These are phyloP conservation scores for Emydoidea blandingii DNA, from an alignment of 2,797 vertebrate genomes.

Conservation along the genomic window DNA sequence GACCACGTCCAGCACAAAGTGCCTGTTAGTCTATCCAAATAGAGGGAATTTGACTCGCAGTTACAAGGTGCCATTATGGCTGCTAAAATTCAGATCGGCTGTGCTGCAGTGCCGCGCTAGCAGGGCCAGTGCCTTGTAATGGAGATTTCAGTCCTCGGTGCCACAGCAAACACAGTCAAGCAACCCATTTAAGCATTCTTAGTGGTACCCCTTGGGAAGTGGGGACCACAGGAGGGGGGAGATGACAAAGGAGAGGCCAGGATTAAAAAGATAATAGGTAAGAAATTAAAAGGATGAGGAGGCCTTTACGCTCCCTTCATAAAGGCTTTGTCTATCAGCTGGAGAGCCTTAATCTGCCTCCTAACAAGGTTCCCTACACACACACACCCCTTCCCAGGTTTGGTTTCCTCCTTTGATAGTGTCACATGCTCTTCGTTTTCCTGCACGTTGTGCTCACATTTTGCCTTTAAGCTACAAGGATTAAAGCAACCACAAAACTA, in stretches of 20 bases:
- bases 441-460: conserved; percentile 76
- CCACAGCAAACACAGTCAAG: neutral
- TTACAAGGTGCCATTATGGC: neutral
- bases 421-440: conserved; percentile 82
- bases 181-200: neutral
- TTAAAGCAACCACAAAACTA: conserved; percentile 81
- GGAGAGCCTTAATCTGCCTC: conserved; percentile 81
- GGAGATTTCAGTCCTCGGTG: neutral
- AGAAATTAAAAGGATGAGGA: conserved; percentile 67
- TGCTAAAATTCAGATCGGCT: neutral
- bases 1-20: conserved; percentile 33
- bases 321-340: conserved; percentile 80
- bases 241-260: conserved; percentile 25
- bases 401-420: conserved; percentile 80
- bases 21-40: conserved; percentile 7
- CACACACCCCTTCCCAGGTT: conserved; percentile 54
- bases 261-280: conserved; percentile 45
- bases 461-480: conserved; percentile 83
- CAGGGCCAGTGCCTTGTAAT: neutral
- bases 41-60: conserved; percentile 21
- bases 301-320: conserved; percentile 72
- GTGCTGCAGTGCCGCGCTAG: neutral
- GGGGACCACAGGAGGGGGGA: conserved; percentile 13
- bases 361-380: conserved; percentile 75
- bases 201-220: conserved; percentile 4